phyloP scores from a whole-genome alignment of 2,888 invertebrate species.

The Schizaphis graminum region DNA sequence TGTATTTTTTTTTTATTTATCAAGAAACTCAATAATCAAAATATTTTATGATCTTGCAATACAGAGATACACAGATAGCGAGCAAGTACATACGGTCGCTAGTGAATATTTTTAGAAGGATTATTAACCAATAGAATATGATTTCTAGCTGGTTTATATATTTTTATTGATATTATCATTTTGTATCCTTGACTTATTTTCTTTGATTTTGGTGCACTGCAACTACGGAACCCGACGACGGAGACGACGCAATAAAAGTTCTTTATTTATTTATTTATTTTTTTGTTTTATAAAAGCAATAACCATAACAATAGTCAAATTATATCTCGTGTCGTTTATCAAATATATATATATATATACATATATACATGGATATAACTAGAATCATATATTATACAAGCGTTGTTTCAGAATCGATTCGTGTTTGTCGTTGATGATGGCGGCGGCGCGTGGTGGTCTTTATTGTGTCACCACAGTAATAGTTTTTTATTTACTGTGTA shows the following conservation, averaged over 20 bases:
- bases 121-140: background rate
- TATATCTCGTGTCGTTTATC: background rate
- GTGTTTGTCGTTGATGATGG: background rate
- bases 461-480: slow-evolving; percentile 12
- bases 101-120: background rate
- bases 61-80: background rate
- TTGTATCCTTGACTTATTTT: background rate
- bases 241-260: background rate
- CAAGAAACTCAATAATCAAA: background rate
- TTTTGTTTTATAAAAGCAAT: background rate
- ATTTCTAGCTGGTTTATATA: background rate
- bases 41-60: background rate
- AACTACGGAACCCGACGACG: background rate
- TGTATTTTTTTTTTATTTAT: background rate
- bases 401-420: background rate
- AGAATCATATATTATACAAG: background rate
- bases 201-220: background rate
- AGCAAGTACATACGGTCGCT: background rate
- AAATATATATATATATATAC: background rate
- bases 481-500: background rate
- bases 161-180: background rate
- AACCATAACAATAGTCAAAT: slow-evolving; percentile 17
- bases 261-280: background rate
- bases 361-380: background rate
- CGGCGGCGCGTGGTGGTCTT: background rate